phyloP scores from a whole-genome alignment of 2,797 vertebrate genomes.

The Galagoides demidoff region DNA sequence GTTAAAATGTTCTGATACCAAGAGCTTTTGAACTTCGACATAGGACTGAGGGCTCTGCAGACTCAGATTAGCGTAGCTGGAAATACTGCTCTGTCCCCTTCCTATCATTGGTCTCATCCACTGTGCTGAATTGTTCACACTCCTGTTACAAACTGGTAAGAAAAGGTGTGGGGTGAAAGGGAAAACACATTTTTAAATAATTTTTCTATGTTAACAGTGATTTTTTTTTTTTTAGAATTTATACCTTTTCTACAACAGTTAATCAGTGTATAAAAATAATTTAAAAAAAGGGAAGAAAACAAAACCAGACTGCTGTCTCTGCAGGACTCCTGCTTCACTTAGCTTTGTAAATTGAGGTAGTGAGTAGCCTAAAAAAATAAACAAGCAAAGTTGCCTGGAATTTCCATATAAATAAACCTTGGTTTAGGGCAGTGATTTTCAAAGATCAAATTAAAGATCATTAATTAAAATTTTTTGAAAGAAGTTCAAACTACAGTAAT shows the following conservation, averaged over 20 bases:
- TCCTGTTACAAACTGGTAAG: not conserved
- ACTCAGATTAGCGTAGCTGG: not conserved
- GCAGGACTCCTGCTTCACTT: not conserved
- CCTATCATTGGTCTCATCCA: slow-evolving; percentile 6
- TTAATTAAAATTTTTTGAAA: too few species aligned
- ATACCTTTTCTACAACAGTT: not conserved
- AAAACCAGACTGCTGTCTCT: not conserved
- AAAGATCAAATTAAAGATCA: too few species aligned
- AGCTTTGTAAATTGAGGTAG: not conserved
- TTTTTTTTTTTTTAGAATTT: not conserved
- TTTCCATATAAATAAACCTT: not conserved
- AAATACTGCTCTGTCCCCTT: not conserved
- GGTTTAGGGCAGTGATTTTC: not conserved
- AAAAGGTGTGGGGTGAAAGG: not conserved
- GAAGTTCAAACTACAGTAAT: too few species aligned
- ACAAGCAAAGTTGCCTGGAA: not conserved
- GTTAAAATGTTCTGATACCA: not conserved
- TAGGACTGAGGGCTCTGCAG: not conserved
- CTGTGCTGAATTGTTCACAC: not conserved
- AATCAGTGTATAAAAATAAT: not conserved
- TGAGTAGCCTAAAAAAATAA: not conserved
- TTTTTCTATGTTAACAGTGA: slow-evolving; percentile 11
- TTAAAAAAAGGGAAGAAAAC: not conserved
- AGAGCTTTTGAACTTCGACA: not conserved
- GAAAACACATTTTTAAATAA: not conserved